Evolutionary conservation across 2,888 invertebrate species (phyloP), one percentile per base, ranked within the genome.

Genomic region (Tholera decimalis): DNA sequence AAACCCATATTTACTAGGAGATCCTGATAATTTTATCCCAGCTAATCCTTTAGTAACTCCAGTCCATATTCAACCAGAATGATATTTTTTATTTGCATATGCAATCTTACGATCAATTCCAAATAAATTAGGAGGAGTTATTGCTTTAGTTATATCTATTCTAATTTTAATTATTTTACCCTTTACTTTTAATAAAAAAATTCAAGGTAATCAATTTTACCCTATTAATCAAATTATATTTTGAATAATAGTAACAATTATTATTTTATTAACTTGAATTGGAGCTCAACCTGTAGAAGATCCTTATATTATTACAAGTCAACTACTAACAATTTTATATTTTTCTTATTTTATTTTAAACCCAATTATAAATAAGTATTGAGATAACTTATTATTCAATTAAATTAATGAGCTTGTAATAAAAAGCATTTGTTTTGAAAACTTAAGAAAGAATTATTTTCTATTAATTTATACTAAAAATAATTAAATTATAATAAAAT

Each of bases 81-180:
- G 97, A 97, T 98, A 98, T 89, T 98, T 98, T 85, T 89, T 98
- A 95, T 98, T 98, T 96, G 97, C 98, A 15, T 98, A 98, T 90
- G 97, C 97, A 20, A 98, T 98, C 95, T 80, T 98, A 85, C 98
- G 98, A 28, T 97, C 97, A 41, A 97, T 98, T 64, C 97, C 98
- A 7, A 98, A 97, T 94, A 98, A 98, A 96, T 87, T 97, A 93
- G 97, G 97, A 57, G 97, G 98, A 73, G 97, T 98, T 50, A 92
- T 97, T 84, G 96, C 96, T 0, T 85, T 97, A 93, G 73, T 97
- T 0, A 81, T 96, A 89, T 97, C 97, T 69, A 97, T 98, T 93
- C 85, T 96, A 84, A 96, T 97, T 92, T 92, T 97, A 92, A 91
- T 96, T 84, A 94, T 97, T 87, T 54, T 97, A 65, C 97, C 97